phyloP scores from a whole-genome alignment of 2,113 vertebrate species.

The Sebastes schlegelii region DNA sequence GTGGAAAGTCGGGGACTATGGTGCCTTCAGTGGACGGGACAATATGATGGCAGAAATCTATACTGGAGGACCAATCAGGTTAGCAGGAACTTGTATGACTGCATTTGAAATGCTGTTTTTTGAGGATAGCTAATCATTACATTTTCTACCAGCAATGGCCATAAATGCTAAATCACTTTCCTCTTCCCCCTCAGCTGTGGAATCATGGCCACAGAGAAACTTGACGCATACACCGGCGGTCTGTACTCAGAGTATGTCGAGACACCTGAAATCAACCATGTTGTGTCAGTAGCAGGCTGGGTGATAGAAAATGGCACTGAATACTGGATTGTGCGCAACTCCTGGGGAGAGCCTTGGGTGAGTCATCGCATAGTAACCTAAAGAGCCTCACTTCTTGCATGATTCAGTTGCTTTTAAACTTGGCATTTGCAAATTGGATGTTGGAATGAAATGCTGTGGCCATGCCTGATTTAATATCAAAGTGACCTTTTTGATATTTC shows the following conservation, averaged over 20 bases:
- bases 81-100: background rate
- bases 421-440: constrained; percentile 32
- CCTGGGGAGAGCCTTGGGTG: constrained; percentile 95
- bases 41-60: constrained; percentile 68
- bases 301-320: constrained; percentile 86
- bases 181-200: constrained; percentile 85
- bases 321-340: constrained; percentile 94
- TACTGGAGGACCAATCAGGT: constrained; percentile 59
- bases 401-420: constrained; percentile 18
- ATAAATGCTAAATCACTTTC: background rate
- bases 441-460: background rate
- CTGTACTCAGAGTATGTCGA: constrained; percentile 85
- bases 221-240: constrained; percentile 87
- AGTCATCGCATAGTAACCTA: constrained; percentile 59
- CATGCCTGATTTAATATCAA: background rate
- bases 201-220: constrained; percentile 88
- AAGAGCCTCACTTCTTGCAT: background rate
- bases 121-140: background rate
- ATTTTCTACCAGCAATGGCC: background rate
- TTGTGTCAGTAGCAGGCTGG: constrained; percentile 91
- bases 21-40: constrained; percentile 33
- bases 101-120: background rate
- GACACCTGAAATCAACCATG: constrained; percentile 84
- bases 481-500: constrained; percentile 9
- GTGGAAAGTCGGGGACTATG: constrained; percentile 66